These are phyloP conservation scores for Dicaeum eximium DNA, from an alignment of 2,113 vertebrate species.

Conservation along the genomic window DNA sequence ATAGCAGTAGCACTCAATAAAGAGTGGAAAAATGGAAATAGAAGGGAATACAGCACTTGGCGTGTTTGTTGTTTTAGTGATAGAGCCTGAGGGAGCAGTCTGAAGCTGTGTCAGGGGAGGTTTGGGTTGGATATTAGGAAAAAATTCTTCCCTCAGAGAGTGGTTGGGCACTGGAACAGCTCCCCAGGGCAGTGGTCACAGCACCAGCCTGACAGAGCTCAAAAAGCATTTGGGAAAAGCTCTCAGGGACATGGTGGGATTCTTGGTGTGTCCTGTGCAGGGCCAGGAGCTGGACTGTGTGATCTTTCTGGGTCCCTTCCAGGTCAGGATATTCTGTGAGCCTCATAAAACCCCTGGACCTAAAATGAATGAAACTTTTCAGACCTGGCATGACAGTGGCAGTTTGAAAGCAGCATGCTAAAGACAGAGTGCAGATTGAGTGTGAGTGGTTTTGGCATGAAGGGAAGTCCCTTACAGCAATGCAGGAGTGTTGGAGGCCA, in stretches of 20 bases:
- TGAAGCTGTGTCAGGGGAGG: background rate
- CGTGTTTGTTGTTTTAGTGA: background rate
- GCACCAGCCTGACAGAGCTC: background rate
- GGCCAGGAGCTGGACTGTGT: background rate
- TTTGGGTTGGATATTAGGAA: background rate
- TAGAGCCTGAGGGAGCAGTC: accelerated
- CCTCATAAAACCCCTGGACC: background rate
- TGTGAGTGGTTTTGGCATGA: background rate
- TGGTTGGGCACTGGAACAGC: background rate
- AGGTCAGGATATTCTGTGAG: background rate
- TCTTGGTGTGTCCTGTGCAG: background rate
- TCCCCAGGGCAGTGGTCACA: background rate
- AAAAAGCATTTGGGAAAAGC: background rate
- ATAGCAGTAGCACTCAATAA: background rate
- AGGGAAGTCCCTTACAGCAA: background rate
- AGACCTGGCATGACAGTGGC: accelerated
- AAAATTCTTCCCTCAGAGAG: accelerated
- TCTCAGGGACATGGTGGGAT: too few species aligned
- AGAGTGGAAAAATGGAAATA: background rate
- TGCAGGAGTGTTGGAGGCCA: background rate
- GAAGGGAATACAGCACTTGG: background rate
- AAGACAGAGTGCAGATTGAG: background rate
- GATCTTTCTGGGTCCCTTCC: background rate
- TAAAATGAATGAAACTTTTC: background rate
- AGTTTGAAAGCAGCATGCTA: background rate